Evolutionary conservation across 2,888 invertebrate genomes (phyloP).

Genomic region (Diarsia mendica): DNA sequence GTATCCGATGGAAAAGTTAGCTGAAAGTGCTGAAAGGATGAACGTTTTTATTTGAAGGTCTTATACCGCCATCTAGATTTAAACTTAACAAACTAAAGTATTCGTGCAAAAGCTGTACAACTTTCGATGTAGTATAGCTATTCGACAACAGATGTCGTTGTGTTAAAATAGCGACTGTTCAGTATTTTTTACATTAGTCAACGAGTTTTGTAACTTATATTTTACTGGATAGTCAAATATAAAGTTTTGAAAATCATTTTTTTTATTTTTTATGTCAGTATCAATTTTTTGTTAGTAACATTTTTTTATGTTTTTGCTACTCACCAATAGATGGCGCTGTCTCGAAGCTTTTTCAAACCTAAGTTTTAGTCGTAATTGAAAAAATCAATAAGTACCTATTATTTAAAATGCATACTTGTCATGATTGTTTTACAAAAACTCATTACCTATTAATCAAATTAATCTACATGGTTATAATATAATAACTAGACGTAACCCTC

Average conservation of each 20-base stretch:
- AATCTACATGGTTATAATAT: constrained; percentile 1
- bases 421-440: no score
- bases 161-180: rapidly evolving
- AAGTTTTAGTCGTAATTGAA: neutral
- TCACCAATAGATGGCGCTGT: constrained; percentile 43
- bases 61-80: constrained; percentile 44
- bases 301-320: neutral
- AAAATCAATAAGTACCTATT: neutral
- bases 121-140: constrained; percentile 46
- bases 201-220: neutral
- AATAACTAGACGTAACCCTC: constrained; percentile 42
- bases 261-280: no score
- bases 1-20: neutral
- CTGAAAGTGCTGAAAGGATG: neutral
- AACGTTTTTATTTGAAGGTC: neutral
- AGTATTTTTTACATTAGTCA: no score
- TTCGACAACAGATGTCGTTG: constrained; percentile 65
- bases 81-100: neutral
- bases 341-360: rapidly evolving
- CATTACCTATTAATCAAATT: no score
- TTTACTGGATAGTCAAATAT: rapidly evolving
- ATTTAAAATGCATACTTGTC: neutral
- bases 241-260: neutral
- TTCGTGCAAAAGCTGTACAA: rapidly evolving
- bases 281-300: no score